These are phyloP conservation scores for Drosophila hawaiiensis DNA, from an alignment of 2,888 invertebrate genomes.

Conservation along the genomic window DNA sequence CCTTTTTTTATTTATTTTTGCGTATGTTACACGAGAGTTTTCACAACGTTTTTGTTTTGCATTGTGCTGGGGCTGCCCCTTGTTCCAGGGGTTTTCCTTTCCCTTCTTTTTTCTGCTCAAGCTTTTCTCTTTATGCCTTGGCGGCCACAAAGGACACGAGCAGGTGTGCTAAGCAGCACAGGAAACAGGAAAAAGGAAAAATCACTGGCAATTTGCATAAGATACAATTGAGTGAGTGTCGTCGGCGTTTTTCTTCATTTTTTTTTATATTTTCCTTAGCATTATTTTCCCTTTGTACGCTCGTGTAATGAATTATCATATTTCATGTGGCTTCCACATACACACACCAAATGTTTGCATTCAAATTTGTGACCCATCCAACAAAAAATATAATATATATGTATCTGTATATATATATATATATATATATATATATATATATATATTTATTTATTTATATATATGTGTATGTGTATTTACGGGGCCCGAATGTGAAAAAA, in stretches of 20 bases:
- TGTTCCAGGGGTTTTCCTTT: constrained; percentile 7
- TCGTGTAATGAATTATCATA: constrained; percentile 80
- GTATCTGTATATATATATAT: not conserved
- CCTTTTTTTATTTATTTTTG: constrained; percentile 9
- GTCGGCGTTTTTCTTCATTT: constrained; percentile 40
- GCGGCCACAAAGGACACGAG: constrained; percentile 39
- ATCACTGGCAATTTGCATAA: constrained; percentile 81
- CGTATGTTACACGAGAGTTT: constrained; percentile 28
- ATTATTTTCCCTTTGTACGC: constrained; percentile 62
- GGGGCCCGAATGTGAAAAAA: constrained; percentile 11
- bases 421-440: not conserved
- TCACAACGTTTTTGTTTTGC: constrained; percentile 12
- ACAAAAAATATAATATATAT: not conserved
- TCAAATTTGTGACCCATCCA: constrained; percentile 68
- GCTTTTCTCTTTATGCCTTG: constrained; percentile 47
- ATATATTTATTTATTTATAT: too few species aligned
- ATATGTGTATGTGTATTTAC: not conserved
- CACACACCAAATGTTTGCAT: constrained; percentile 63
- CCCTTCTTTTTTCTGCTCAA: not conserved
- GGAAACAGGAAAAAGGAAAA: constrained; percentile 72
- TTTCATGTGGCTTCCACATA: constrained; percentile 69
- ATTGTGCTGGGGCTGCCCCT: constrained; percentile 15
- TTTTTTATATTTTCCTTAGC: constrained; percentile 61
- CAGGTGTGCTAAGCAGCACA: constrained; percentile 43
- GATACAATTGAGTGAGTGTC: constrained; percentile 82